phyloP scores from a whole-genome alignment of 2,888 invertebrate species.

The Orthonychiurus folsomi region DNA sequence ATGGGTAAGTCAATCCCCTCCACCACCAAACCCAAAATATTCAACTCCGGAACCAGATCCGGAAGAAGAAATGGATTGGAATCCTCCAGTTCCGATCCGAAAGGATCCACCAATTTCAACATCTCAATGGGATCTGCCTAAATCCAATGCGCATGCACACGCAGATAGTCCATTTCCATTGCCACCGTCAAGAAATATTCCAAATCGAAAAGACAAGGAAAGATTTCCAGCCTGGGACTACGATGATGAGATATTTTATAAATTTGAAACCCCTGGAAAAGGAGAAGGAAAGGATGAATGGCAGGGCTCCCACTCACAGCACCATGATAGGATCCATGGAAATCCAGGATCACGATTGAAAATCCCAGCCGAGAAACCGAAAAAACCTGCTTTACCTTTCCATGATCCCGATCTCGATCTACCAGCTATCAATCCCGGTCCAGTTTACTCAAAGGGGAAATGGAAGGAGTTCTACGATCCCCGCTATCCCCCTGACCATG shows the following conservation, averaged over 20 bases:
- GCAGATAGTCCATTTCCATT: not conserved
- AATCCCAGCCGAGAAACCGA: not conserved
- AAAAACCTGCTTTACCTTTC: not conserved
- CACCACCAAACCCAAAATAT: not conserved
- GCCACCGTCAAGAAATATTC: no score
- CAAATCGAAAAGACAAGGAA: no score
- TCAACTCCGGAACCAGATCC: not conserved
- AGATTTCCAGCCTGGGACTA: not conserved
- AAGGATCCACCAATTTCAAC: not conserved
- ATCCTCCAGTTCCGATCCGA: not conserved
- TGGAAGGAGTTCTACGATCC: constrained; percentile 29
- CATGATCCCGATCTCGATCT: not conserved
- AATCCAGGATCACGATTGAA: not conserved
- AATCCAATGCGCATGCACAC: not conserved
- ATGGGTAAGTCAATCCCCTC: no score
- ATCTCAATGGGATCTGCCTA: not conserved
- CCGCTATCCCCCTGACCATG: constrained; percentile 37
- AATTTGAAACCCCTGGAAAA: not conserved
- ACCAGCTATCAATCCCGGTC: not conserved
- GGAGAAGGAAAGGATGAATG: not conserved
- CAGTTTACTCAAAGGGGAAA: constrained; percentile 2
- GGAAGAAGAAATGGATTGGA: no score
- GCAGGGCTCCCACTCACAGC: not conserved
- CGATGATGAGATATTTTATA: not conserved
- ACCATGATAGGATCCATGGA: no score